Evolutionary conservation across 2,797 vertebrate genomes (phyloP), one percentile per base, ranked within the genome.

Genomic region (Tapera naevia): DNA sequence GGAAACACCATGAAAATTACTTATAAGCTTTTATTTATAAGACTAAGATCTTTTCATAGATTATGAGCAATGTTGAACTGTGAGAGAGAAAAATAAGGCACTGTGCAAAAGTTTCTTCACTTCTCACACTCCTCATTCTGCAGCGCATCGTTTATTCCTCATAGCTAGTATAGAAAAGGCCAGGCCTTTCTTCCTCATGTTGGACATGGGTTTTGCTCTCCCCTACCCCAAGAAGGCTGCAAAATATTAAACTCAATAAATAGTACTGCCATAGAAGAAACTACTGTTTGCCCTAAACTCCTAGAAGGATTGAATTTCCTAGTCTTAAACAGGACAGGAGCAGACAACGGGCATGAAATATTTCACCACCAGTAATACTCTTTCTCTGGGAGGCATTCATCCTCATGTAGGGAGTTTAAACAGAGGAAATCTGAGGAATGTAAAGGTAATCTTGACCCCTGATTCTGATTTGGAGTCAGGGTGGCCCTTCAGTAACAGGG

Each of bases 371-470:
- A 69, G 51, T 51, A 71, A 90, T 78, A 78, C 11, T 80, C 39
- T 81, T 94, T 88, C 46, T 75, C 46, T 62, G 48, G 53, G 39
- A 94, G 70, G 25, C 81, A 80, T 17, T 22, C 76, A 48, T 93
- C n/a, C 76, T 64, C 65, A 87, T 61, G 41, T 4, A 61, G 67
- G 30, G 43, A 94, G 27, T 48, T 46, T 82, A 93, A 54, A 82
- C 22, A 89, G 74, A 86, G 24, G 89, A 95, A 97, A 96, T 91
- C 48, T 69, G 92, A 96, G 92, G 79, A 97, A 91, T 61, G 92
- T 95, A 90, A 92, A 96, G 95, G 95, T 95, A 95, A 76, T 74
- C 53, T 61, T 87, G 84, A 92, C 79, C 69, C 85, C 79, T 92
- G 75, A 95, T 48, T 88, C 72, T 80, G 84, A 82, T 91, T 78